Percentiles rank a stretch among this genome's conserved stretches.
Evolutionary conservation across 1,140 invertebrate genomes (phyloP).

Genomic region (Drosophila nasuta): DNA sequence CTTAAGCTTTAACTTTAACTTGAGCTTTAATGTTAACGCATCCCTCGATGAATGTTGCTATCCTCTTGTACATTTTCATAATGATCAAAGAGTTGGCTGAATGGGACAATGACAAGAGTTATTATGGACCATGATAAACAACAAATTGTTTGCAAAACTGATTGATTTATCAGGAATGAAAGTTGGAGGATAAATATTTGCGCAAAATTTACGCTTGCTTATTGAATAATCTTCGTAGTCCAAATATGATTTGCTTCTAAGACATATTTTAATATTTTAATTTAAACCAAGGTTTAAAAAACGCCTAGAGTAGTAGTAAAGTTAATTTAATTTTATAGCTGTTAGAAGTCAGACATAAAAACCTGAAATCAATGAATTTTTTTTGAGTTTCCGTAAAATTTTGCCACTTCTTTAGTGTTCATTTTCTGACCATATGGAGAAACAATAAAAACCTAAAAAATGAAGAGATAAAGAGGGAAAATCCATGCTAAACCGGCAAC

Average conservation of each 20-base stretch:
- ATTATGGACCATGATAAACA: slow-evolving; percentile 10
- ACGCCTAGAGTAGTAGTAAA: no score
- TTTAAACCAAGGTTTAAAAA: no score
- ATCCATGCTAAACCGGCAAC: slow-evolving; percentile 29
- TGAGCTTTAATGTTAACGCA: slow-evolving; percentile 35
- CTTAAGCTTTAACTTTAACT: slow-evolving; percentile 2
- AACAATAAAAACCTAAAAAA: slow-evolving; percentile 8
- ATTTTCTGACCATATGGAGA: slow-evolving; percentile 34
- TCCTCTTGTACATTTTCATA: slow-evolving; percentile 1
- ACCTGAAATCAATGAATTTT: no score
- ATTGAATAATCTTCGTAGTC: no score
- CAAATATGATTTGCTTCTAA: no score
- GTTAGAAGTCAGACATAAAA: not conserved
- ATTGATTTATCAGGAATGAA: not conserved
- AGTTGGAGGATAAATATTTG: no score
- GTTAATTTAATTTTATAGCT: no score
- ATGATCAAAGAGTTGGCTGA: slow-evolving; percentile 2
- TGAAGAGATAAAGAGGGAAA: slow-evolving; percentile 36
- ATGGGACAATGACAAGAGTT: slow-evolving; percentile 10
- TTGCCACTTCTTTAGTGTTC: slow-evolving; percentile 17
- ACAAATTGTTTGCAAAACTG: slow-evolving; percentile 21
- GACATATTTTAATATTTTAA: no score
- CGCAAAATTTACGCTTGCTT: not conserved
- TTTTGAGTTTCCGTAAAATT: slow-evolving; percentile 4
- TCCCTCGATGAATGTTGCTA: not conserved